phyloP scores from a whole-genome alignment of 2,113 vertebrate genomes.

The Rhea americana region DNA sequence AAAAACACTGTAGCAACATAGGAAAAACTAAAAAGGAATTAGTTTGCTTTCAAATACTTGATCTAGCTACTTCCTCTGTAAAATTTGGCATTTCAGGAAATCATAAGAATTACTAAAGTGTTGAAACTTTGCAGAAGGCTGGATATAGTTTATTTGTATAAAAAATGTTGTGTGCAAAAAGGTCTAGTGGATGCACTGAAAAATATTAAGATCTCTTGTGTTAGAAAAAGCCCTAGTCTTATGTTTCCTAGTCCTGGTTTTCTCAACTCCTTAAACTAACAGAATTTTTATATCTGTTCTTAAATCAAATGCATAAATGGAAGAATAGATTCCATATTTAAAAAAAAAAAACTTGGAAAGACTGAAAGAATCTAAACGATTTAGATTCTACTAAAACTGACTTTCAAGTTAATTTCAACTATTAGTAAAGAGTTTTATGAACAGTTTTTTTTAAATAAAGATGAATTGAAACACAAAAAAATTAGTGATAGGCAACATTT shows the following conservation, averaged over 20 bases:
- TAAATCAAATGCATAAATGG: not conserved
- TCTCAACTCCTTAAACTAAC: not conserved
- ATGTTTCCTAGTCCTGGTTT: not conserved
- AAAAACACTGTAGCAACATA: too few species aligned
- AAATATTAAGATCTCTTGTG: not conserved
- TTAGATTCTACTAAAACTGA: not conserved
- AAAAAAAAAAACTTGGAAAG: not conserved
- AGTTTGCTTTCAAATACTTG: not conserved
- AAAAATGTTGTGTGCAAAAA: not conserved
- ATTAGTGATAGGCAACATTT: not conserved
- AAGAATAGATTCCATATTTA: not conserved
- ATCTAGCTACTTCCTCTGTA: constrained; percentile 29
- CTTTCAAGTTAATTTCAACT: not conserved
- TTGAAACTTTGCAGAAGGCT: not conserved
- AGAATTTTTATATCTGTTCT: not conserved
- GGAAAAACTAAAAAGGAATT: not conserved
- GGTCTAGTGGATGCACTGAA: not conserved
- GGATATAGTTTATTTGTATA: not conserved
- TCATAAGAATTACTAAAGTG: not conserved
- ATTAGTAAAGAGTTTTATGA: not conserved
- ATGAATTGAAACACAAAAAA: not conserved
- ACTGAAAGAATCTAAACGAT: not conserved
- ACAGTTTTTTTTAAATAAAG: not conserved
- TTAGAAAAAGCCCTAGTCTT: not conserved
- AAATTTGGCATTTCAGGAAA: constrained; percentile 28